Conservation (phyloP, 2,113 vertebrate species). For the Colius striatus region DNA sequence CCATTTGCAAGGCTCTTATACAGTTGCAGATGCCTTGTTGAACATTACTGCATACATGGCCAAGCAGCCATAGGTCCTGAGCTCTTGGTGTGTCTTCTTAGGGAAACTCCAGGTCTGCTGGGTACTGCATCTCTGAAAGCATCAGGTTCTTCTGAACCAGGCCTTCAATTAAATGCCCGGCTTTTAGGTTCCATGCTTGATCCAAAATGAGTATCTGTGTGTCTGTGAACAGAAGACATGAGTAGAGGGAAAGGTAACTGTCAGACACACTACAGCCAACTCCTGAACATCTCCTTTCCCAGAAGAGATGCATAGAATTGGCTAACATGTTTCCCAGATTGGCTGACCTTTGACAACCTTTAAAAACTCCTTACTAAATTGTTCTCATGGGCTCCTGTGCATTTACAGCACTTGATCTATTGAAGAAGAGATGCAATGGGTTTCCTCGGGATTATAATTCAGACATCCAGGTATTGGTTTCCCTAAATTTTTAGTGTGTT, state of each 20-base stretch:
- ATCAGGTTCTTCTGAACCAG: neutral
- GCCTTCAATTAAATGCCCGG: neutral
- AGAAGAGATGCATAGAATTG: neutral
- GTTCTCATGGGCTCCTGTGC: neutral
- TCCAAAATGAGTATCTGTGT: neutral
- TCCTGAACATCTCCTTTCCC: neutral
- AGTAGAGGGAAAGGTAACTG: neutral
- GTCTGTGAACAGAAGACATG: neutral
- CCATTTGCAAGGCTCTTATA: neutral
- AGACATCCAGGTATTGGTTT: neutral
- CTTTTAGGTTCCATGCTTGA: neutral
- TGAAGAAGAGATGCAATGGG: neutral
- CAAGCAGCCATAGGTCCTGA: neutral
- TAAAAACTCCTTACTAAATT: neutral
- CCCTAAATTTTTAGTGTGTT: neutral
- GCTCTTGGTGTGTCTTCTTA: neutral
- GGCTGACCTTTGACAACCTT: neutral
- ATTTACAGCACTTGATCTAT: neutral
- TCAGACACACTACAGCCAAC: neutral
- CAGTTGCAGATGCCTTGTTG: neutral
- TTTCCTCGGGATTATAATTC: neutral
- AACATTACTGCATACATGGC: fast-evolving
- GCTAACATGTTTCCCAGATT: neutral
- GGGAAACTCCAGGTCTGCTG: neutral
- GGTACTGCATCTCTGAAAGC: neutral